These are phyloP conservation scores for Cephalophus harveyi DNA, from an alignment of 2,113 vertebrate genomes.

Conservation along the genomic window DNA sequence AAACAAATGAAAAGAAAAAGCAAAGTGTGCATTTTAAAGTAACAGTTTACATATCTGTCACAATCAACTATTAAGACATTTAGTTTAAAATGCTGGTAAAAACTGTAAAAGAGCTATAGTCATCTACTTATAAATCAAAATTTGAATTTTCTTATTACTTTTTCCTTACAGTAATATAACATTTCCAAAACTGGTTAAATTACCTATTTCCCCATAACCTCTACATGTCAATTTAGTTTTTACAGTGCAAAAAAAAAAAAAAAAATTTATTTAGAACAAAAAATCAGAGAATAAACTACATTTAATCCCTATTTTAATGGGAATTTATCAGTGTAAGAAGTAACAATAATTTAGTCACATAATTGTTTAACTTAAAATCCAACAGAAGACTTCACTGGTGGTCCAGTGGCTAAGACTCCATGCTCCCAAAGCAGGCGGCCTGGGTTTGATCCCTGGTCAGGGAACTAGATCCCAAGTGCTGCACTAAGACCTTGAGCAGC, in stretches of 20 bases:
- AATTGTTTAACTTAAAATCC: conserved; percentile 13
- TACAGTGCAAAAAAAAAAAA: background rate
- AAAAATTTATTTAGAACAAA: background rate
- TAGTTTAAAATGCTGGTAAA: background rate
- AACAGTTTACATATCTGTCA: background rate
- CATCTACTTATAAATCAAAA: conserved; percentile 13
- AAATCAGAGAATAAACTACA: background rate
- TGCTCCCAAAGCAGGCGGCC: background rate
- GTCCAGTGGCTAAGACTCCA: background rate
- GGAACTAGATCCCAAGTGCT: background rate
- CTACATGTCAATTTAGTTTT: background rate
- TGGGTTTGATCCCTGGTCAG: background rate
- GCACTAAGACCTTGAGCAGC: background rate
- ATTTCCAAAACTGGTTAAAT: background rate
- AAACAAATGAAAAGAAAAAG: conserved; percentile 58
- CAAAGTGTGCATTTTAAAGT: background rate
- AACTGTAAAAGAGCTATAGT: background rate
- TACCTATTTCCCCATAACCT: background rate
- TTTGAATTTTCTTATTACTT: background rate
- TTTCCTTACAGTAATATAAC: background rate
- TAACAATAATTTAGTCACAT: background rate
- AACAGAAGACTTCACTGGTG: background rate
- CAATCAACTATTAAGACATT: background rate
- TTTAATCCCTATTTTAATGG: conserved; percentile 1
- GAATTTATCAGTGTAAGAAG: background rate